These are phyloP conservation scores for Panzeria rudis DNA, from an alignment of 2,888 invertebrate species.

Conservation along the genomic window DNA sequence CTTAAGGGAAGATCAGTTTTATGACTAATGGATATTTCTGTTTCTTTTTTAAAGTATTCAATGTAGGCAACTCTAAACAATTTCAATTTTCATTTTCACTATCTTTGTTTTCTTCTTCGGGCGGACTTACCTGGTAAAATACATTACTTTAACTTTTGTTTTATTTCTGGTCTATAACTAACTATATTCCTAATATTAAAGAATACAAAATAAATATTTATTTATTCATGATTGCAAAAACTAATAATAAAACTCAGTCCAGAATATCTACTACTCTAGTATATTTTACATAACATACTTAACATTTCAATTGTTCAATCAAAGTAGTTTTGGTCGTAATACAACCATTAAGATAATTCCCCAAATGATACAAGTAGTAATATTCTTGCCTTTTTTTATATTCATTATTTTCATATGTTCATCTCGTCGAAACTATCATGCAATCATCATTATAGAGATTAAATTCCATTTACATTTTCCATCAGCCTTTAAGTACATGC, in stretches of 20 bases:
- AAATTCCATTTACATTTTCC: constrained; percentile 67
- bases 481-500: constrained; percentile 40
- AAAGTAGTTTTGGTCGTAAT: constrained; percentile 11
- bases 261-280: not conserved
- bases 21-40: no score
- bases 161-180: no score
- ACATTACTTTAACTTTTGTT: no score
- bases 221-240: not conserved
- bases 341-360: constrained; percentile 45
- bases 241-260: not conserved
- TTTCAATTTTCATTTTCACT: no score
- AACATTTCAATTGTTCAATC: not conserved
- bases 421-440: constrained; percentile 56
- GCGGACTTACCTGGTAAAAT: no score
- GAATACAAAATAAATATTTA: no score
- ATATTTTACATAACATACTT: not conserved
- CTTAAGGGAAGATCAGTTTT: no score
- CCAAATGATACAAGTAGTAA: constrained; percentile 35
- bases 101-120: no score
- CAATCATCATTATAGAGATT: constrained; percentile 54
- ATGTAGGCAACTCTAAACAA: no score
- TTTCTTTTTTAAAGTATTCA: no score
- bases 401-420: constrained; percentile 44
- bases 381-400: constrained; percentile 10
- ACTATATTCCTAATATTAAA: no score